These are phyloP conservation scores for Pentamera pediparva DNA, from an alignment of 53 echinoderm and acorn worm genomes.

Conservation along the genomic window DNA sequence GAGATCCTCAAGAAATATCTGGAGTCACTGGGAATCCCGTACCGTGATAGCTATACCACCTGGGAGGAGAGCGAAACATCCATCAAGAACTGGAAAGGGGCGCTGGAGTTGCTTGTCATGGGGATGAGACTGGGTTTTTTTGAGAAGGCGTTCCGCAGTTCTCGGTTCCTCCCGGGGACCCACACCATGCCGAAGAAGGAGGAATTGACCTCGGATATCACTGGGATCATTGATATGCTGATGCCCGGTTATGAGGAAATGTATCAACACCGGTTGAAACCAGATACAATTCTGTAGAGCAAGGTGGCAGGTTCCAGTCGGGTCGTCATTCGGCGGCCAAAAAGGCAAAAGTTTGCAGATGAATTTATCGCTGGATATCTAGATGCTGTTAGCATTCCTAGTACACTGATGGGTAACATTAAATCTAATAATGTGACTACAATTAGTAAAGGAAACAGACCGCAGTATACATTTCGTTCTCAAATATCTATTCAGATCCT, in stretches of 20 bases:
- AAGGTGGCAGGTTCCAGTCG: too few relatives aligned
- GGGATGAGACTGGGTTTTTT: neutral
- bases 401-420: too few relatives aligned
- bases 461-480: too few relatives aligned
- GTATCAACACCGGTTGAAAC: neutral
- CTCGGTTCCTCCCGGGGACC: neutral
- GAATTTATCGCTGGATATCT: too few relatives aligned
- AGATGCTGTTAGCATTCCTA: too few relatives aligned
- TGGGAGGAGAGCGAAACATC: neutral
- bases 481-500: too few relatives aligned
- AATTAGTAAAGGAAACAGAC: too few relatives aligned
- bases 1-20: constrained; percentile 5
- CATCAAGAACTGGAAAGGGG: constrained; percentile 4
- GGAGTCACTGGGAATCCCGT: neutral
- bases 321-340: too few relatives aligned
- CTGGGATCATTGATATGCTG: neutral
- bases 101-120: neutral
- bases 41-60: neutral
- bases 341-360: too few relatives aligned
- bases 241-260: constrained; percentile 13
- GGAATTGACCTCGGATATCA: constrained; percentile 1
- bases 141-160: constrained; percentile 10
- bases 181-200: neutral
- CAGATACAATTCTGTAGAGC: too few relatives aligned
- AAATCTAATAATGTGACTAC: too few relatives aligned